Percentiles rank a stretch among this genome's conserved stretches.
Conservation (phyloP, 2,888 invertebrate species). For the Euplexia lucipara region DNA sequence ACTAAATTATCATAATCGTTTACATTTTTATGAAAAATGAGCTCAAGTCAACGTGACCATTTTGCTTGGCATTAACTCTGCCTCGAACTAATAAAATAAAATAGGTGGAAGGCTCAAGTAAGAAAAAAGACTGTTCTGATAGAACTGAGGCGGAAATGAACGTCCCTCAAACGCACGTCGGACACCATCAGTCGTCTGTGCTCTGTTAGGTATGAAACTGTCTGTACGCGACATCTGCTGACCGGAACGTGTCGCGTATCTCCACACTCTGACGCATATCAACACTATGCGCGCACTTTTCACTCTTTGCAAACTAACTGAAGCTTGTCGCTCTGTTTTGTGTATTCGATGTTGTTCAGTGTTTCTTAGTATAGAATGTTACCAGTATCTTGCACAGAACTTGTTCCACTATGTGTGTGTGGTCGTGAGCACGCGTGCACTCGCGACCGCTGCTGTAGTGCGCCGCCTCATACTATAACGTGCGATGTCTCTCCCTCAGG, state of each 20-base stretch:
- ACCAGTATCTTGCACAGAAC: slow-evolving; percentile 42
- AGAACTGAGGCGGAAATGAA: neutral
- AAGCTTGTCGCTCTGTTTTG: slow-evolving; percentile 67
- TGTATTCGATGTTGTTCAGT: slow-evolving; percentile 69
- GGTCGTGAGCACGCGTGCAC: neutral
- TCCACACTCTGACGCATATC: slow-evolving; percentile 34
- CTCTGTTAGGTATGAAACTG: too few species aligned
- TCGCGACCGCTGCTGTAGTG: neutral
- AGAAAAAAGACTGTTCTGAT: neutral
- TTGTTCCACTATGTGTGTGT: slow-evolving; percentile 33
- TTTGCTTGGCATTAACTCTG: neutral
- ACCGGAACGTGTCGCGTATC: slow-evolving; percentile 10
- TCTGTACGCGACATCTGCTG: slow-evolving; percentile 11
- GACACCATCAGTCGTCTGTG: too few species aligned
- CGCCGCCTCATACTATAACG: slow-evolving; percentile 41
- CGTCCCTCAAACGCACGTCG: too few species aligned
- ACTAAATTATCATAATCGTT: slow-evolving; percentile 45
- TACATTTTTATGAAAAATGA: slow-evolving; percentile 26
- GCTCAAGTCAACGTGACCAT: slow-evolving; percentile 17
- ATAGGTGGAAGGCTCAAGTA: neutral
- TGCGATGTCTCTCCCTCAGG: slow-evolving; percentile 88
- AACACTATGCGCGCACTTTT: slow-evolving; percentile 64
- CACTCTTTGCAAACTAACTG: slow-evolving; percentile 53
- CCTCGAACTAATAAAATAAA: neutral
- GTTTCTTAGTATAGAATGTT: slow-evolving; percentile 54